These are phyloP conservation scores for Puntigrus tetrazona DNA, from an alignment of 2,113 vertebrate genomes.

Conservation along the genomic window DNA sequence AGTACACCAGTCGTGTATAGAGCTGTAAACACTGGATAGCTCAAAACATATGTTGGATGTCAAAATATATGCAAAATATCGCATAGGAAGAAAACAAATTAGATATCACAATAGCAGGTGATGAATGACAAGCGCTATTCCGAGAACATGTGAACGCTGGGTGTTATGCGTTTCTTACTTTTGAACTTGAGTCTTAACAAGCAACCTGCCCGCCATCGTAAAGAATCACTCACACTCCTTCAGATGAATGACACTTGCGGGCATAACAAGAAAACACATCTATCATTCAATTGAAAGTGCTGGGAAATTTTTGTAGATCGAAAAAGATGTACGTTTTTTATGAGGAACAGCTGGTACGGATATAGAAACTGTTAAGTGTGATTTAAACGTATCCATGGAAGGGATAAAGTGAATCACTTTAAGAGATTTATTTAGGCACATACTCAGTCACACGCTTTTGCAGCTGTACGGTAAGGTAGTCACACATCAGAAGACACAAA, in stretches of 20 bases:
- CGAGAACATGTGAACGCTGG: neutral
- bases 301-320: neutral
- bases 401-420: neutral
- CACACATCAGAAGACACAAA: neutral
- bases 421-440: neutral
- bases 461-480: neutral
- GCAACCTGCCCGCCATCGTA: neutral
- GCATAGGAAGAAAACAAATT: neutral
- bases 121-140: neutral
- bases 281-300: conserved; percentile 21
- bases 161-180: neutral
- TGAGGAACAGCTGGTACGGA: conserved; percentile 13
- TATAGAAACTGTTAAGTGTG: neutral
- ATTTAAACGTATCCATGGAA: neutral
- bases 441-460: neutral
- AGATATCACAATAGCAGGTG: neutral
- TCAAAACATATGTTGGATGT: neutral
- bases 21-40: neutral
- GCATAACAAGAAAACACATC: conserved; percentile 8
- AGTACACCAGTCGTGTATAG: neutral
- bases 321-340: neutral
- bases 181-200: conserved; percentile 8
- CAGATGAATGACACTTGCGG: neutral
- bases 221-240: neutral
- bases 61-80: neutral